A percentile compares a stretch with the other conserved stretches of the same genome.
These are phyloP conservation scores for Coleophora deauratella DNA, from an alignment of 2,888 invertebrate genomes.

Conservation along the genomic window DNA sequence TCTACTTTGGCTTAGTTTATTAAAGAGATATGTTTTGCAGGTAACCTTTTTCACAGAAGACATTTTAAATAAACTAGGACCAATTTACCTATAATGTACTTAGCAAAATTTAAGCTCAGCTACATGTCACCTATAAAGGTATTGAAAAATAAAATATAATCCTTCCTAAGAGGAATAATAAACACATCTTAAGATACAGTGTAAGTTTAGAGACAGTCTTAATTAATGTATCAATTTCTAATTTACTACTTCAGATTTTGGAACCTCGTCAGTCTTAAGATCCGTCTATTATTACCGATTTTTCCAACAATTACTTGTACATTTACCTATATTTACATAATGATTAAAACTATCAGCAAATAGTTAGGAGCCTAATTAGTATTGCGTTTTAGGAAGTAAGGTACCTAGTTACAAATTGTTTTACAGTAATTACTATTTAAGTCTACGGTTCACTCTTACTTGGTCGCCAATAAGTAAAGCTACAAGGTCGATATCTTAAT, in stretches of 20 bases:
- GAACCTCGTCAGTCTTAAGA: constrained; percentile 55
- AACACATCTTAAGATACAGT: constrained; percentile 54
- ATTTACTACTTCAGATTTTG: constrained; percentile 24
- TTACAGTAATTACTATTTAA: constrained; percentile 20
- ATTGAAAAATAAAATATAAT: constrained; percentile 10
- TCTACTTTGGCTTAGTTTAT: background rate
- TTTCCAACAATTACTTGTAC: constrained; percentile 18
- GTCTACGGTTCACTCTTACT: constrained; percentile 24
- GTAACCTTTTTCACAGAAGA: constrained; percentile 15
- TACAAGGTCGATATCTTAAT: constrained; percentile 12
- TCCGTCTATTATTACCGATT: constrained; percentile 57
- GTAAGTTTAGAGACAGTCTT: constrained; percentile 18
- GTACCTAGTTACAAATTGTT: too few relatives aligned
- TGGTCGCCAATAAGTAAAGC: constrained; percentile 37
- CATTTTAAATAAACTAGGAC: background rate
- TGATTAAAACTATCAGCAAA: too few relatives aligned
- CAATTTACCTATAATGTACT: background rate
- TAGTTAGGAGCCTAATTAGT: constrained; percentile 26
- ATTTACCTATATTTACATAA: too few relatives aligned
- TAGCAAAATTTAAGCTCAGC: constrained; percentile 12
- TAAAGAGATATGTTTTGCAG: constrained; percentile 25
- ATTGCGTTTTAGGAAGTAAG: constrained; percentile 21
- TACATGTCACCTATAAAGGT: constrained; percentile 8
- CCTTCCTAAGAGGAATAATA: constrained; percentile 40
- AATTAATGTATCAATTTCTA: constrained; percentile 27